Base-by-base conservation (phyloP, 1,140 invertebrate genomes). In the Episyrphus balteatus region DNA sequence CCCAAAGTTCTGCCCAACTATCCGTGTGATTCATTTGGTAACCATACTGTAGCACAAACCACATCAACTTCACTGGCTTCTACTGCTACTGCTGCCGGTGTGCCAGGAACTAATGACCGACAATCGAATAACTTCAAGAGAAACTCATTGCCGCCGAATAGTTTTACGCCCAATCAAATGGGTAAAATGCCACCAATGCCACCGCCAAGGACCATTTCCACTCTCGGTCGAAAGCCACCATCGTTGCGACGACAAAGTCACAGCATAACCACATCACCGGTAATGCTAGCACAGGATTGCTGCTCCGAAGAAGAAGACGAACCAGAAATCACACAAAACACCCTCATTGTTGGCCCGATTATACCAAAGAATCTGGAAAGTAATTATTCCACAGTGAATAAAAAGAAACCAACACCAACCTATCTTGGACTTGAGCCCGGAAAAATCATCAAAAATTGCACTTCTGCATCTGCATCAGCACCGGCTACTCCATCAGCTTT, bases 1-100 rank as follows among this genome's bases (percentile, higher is more conserved):
- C 86, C 85, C 0, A 88, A 88, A 74, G 86, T 88, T 7, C 58
- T 89, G 21, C 86, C 86, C 15, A 86, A 61, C 21, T 26, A 26
- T 26, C 21, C 21, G 21, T 26, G 21, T 26, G 21, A 26, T 26
- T 26, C 21, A 26, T 26, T 26, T 26, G 21, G 86, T 62, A 75
- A 79, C 52, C 79, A 54, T 43, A 56, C 44, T 2, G 58, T 58
- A 14, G 44, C 57, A 38, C 44, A 37, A 42, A 41, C 41, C 8
- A 17, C 2, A 40, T 15, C 37, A 50, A 42, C 15, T 44, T 53
- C 41, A 62, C 46, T 51, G 47, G 12, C n/a, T n/a, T n/a, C n/a
- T n/a, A n/a, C n/a, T n/a, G n/a, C n/a, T n/a, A n/a, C n/a, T n/a
- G n/a, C 49, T 49, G 21, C 49, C 49, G 15, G 49, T 54, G 52